phyloP scores from a whole-genome alignment of 2,888 invertebrate species.

The Eretmocerus hayati region DNA sequence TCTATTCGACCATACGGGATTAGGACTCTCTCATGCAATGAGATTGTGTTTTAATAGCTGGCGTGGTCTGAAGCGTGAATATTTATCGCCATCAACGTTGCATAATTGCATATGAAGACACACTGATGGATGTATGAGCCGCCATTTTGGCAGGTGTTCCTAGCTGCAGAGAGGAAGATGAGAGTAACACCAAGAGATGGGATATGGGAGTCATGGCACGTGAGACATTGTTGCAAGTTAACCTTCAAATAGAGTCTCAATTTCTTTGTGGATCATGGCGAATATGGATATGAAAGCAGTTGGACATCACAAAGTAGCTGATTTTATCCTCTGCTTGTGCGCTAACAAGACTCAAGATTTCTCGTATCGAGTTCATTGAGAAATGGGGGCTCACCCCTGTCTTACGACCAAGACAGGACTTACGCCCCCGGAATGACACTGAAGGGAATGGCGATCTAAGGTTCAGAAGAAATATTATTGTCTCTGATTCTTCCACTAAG shows the following conservation, averaged over 20 bases:
- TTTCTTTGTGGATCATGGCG: slow-evolving; percentile 35
- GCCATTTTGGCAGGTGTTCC: slow-evolving; percentile 43
- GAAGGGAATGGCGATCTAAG: slow-evolving; percentile 48
- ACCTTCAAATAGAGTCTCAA: slow-evolving; percentile 33
- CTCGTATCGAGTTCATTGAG: slow-evolving; percentile 95
- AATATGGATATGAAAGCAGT: slow-evolving; percentile 51
- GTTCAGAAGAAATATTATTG: slow-evolving; percentile 9
- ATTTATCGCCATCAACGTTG: no score
- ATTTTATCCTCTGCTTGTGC: slow-evolving; percentile 56
- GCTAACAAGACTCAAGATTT: no score
- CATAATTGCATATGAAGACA: not conserved
- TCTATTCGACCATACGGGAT: no score
- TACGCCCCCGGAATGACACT: slow-evolving; percentile 67
- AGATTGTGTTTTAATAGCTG: no score
- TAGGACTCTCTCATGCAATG: no score
- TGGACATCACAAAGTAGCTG: slow-evolving; percentile 58
- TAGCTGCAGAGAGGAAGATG: slow-evolving; percentile 24
- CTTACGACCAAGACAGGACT: slow-evolving; percentile 93
- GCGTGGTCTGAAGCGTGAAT: no score
- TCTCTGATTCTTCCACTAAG: no score
- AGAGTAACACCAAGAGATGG: slow-evolving; percentile 26
- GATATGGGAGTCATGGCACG: slow-evolving; percentile 19
- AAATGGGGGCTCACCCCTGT: slow-evolving; percentile 98
- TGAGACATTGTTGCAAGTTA: slow-evolving; percentile 25
- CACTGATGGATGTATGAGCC: slow-evolving; percentile 24